Base-by-base conservation (phyloP, 2,113 vertebrate genomes). In the Pachyramphus minor region DNA sequence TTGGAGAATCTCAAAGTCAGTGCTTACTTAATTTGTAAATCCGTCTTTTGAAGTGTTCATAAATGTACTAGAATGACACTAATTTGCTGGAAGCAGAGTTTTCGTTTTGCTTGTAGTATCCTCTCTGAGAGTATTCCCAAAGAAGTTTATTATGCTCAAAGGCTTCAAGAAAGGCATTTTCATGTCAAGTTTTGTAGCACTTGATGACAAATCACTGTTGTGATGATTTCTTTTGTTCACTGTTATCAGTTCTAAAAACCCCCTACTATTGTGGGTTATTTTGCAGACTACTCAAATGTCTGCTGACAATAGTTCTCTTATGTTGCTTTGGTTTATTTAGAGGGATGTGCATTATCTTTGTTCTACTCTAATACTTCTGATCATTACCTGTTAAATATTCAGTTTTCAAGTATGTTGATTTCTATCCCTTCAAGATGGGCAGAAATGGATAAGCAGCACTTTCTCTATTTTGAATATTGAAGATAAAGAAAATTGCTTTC, bases 91-190 rank as follows among this genome's bases (percentile, higher is more conserved):
- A 92, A 94, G 84, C 39, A 55, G 52, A 52, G 14, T 76, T 85
- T 75, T 58, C 28, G 92, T 73, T 73, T 49, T 77, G 63, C 63
- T 85, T 95, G 44, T 79, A 76, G 72, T 12, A 95, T 3, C 31
- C 24, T 80, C 39, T 94, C 88, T 89, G 25, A 69, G 41, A 84
- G 12, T 79, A 91, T 96, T 90, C 20, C 33, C 30, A 19, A 68
- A 87, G 56, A 89, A 55, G 37, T 86, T 93, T 93, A 90, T 93
- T 93, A 86, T 68, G 14, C 62, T 95, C 55, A 94, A 95, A 95
- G 21, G 58, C 76, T 88, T 94, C 33, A 93, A 89, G 60, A 96
- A 75, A 97, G 74, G 25, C 42, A 94, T 97, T 97, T 97, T 96
- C 52, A n/a, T 90, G 81, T 93, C 82, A 95, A 10, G 25, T 74